A percentile compares a stretch with the other conserved stretches of the same genome.
Evolutionary conservation across 1,140 invertebrate genomes (phyloP).

Genomic region (Meloidogyne floridensis): DNA sequence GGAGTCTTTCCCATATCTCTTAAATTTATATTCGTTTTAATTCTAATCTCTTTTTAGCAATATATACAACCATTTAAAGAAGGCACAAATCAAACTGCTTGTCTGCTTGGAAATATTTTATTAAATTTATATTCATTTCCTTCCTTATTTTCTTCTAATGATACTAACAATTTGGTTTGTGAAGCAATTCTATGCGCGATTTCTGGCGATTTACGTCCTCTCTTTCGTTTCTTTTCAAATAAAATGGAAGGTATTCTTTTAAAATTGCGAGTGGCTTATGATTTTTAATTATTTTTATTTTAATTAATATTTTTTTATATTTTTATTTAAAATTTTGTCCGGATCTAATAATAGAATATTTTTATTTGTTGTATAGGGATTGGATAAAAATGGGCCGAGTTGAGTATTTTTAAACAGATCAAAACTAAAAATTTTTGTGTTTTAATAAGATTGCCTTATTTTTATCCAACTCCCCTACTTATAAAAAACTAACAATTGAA

Average conservation of each 20-base stretch:
- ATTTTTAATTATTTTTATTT: not conserved
- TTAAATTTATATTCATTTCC: not conserved
- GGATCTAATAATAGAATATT: too few species aligned
- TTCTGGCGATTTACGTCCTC: not conserved
- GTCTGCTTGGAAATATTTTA: not conserved
- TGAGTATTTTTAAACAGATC: too few species aligned
- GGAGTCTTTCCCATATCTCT: too few species aligned
- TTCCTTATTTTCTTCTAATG: not conserved
- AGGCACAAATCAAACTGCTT: not conserved
- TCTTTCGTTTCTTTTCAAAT: not conserved
- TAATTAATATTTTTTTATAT: not conserved
- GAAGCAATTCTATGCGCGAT: not conserved
- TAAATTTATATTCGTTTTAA: too few species aligned
- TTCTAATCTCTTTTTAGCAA: not conserved
- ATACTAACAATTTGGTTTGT: not conserved
- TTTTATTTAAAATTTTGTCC: not conserved
- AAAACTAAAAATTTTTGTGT: too few species aligned
- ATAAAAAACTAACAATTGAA: too few species aligned
- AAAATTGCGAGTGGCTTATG: conserved; percentile 1
- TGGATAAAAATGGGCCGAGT: too few species aligned
- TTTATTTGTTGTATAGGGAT: too few species aligned
- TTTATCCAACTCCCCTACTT: too few species aligned
- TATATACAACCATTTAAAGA: not conserved
- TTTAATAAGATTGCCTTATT: too few species aligned
- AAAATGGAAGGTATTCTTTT: not conserved